These are phyloP conservation scores for Epinotia bilunana DNA, from an alignment of 2,888 invertebrate species.

Conservation along the genomic window DNA sequence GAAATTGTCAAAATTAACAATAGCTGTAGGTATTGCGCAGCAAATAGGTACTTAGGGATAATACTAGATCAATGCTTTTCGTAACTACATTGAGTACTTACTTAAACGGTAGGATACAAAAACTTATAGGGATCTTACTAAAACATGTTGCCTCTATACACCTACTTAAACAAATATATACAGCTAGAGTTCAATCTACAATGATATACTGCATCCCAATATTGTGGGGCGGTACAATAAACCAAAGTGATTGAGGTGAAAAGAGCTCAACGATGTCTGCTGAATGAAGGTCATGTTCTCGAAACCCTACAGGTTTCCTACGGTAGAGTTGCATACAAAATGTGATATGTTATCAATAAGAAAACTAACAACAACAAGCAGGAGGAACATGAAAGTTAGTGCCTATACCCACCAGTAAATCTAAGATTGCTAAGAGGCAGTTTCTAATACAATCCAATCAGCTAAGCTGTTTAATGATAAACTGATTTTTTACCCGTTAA, in stretches of 20 bases:
- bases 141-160: no score
- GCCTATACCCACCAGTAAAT: background rate
- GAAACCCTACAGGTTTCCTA: background rate
- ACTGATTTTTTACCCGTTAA: no score
- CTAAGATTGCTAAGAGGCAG: background rate
- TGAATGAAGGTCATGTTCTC: background rate
- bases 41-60: background rate
- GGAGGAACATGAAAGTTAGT: background rate
- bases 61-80: no score
- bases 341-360: background rate
- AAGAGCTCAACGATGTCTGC: background rate
- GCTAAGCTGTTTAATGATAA: no score
- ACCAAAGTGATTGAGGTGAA: background rate
- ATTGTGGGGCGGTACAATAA: background rate
- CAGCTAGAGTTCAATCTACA: rapidly evolving
- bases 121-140: no score
- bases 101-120: no score
- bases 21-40: background rate
- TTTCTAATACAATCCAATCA: no score
- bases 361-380: background rate
- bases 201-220: no score
- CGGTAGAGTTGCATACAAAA: background rate
- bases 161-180: no score
- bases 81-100: no score
- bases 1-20: no score